phyloP scores from a whole-genome alignment of 2,797 vertebrate species.

The Cottoperca gobio region DNA sequence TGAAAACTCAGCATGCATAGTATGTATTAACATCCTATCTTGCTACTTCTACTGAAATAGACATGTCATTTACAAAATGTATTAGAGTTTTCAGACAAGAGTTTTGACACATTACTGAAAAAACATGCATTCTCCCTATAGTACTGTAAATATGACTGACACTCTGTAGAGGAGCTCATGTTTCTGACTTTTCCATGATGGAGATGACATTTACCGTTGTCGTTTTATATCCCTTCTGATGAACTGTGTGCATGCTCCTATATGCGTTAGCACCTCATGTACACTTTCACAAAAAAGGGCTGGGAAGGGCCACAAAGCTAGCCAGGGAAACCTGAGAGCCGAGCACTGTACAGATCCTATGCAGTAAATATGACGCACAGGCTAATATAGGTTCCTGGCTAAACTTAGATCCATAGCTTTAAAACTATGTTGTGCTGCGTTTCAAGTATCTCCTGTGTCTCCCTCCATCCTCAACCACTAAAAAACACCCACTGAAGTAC shows the following conservation, averaged over 20 bases:
- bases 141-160: too few relatives aligned
- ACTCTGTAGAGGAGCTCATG: too few relatives aligned
- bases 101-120: too few relatives aligned
- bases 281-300: background rate
- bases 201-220: background rate
- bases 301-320: background rate
- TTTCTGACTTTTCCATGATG: too few relatives aligned
- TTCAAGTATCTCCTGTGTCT: constrained; percentile 51
- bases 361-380: constrained; percentile 44
- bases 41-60: background rate
- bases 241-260: background rate
- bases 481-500: background rate
- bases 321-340: constrained; percentile 40
- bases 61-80: background rate
- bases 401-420: constrained; percentile 71
- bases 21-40: too few relatives aligned
- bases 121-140: too few relatives aligned
- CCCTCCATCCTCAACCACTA: background rate
- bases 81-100: background rate
- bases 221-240: constrained; percentile 14
- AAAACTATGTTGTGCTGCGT: constrained; percentile 40
- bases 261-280: constrained; percentile 12
- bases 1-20: too few relatives aligned
- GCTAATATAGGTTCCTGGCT: constrained; percentile 51
- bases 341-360: constrained; percentile 12